Conservation (phyloP, 2,797 vertebrate genomes). For the Spatula versicolor region DNA sequence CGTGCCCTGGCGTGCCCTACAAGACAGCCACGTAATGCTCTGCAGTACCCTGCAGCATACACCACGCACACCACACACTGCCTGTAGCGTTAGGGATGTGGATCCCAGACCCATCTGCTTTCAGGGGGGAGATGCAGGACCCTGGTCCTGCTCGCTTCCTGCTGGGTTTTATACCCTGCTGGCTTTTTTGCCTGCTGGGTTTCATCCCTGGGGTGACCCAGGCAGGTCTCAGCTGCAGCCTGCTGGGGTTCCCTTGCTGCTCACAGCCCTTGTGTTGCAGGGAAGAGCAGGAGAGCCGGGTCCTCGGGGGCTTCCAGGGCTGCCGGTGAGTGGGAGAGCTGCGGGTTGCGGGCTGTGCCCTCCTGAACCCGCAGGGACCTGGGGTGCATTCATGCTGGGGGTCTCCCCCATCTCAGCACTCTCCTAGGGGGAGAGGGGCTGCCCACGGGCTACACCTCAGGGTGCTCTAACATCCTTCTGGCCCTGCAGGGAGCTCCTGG, state of each 20-base stretch:
- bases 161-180: background rate
- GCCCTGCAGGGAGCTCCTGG: slow-evolving; percentile 82
- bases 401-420: background rate
- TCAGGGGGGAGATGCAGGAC: background rate
- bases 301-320: slow-evolving; percentile 82
- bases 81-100: rapidly evolving
- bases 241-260: rapidly evolving
- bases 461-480: background rate
- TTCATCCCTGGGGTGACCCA: rapidly evolving
- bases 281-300: slow-evolving; percentile 85
- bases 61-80: too few species aligned
- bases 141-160: background rate
- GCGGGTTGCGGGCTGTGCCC: background rate
- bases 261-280: slow-evolving; percentile 66
- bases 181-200: background rate
- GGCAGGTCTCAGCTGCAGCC: background rate
- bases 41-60: too few species aligned
- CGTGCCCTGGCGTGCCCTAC: too few species aligned
- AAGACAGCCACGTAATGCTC: background rate
- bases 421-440: background rate
- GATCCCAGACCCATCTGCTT: background rate
- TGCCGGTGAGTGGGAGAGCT: slow-evolving; percentile 78
- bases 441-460: rapidly evolving
- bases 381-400: background rate
- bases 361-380: background rate